A percentile compares a stretch with the other conserved stretches of the same genome.
Evolutionary conservation across 2,113 vertebrate genomes (phyloP).

Genomic region (Gopherus flavomarginatus): DNA sequence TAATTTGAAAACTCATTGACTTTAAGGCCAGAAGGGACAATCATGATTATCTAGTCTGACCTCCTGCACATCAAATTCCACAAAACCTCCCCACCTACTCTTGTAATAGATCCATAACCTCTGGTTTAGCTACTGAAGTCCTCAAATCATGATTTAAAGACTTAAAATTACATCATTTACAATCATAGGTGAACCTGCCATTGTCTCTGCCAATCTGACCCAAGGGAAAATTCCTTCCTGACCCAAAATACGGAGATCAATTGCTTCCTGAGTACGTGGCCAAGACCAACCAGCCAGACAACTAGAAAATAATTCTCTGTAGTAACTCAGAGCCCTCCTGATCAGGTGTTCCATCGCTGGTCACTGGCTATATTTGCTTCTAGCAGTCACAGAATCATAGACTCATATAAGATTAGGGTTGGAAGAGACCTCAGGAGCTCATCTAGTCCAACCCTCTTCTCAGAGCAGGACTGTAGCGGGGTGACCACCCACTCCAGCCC

Average conservation of each 20-base stretch:
- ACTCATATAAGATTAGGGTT: too few species aligned
- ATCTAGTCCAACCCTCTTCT: too few species aligned
- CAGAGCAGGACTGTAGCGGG: too few species aligned
- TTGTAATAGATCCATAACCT: too few species aligned
- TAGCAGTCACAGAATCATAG: too few species aligned
- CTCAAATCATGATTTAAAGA: too few species aligned
- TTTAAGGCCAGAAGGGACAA: not conserved
- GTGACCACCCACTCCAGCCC: too few species aligned
- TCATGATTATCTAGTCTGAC: not conserved
- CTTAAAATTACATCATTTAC: not conserved
- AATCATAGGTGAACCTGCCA: not conserved
- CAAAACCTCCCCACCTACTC: too few species aligned
- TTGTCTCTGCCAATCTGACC: not conserved
- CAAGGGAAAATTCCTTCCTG: not conserved
- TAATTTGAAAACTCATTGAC: not conserved
- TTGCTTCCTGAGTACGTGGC: not conserved
- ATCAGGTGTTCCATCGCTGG: not conserved
- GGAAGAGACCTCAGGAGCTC: too few species aligned
- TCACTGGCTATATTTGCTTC: not conserved
- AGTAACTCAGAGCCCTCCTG: not conserved
- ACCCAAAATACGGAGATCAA: too few species aligned
- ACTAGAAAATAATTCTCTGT: not conserved
- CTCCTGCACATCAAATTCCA: not conserved
- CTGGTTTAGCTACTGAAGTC: too few species aligned
- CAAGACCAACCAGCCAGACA: not conserved